Evolutionary conservation across 2,113 vertebrate species (phyloP), one percentile per base, ranked within the genome.

Genomic region (Carollia perspicillata): DNA sequence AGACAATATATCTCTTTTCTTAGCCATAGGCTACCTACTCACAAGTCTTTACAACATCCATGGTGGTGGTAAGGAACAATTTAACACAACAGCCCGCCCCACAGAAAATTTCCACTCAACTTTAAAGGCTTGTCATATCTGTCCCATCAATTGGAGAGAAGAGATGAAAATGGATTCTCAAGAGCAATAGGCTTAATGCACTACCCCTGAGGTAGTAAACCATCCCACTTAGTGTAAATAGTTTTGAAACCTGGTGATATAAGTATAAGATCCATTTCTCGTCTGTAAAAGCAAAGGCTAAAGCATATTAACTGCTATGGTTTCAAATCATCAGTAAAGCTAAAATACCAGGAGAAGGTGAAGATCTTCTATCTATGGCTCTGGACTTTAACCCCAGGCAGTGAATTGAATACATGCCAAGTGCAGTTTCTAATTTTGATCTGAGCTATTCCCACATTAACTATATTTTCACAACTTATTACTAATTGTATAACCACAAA

Each of bases 161-260:
- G 95, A 98, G 92, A 96, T 97, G 98, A 98, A 97, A 98, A 98
- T 97, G 95, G 97, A 97, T 97, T 98, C 96, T 98, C 93, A 87
- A 97, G 96, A 97, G 96, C 97, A 98, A 98, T 75, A 95, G 95
- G 96, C 97, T 97, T 98, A 98, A 97, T 97, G 96, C 90, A 97
- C 97, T 97, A 98, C 92, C 97, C 97, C 97, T 96, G 95, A 96
- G 97, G 97, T 97, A 97, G 97, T 97, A 97, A 97, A 97, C 95
- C 96, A 97, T 80, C 95, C 90, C 77, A 90, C 53, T 97, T 96
- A 97, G 96, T 93, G 96, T 86, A 97, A 97, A 97, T 94, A 92
- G 95, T 96, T 89, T 96, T 87, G 86, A 93, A 84, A 94, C 93
- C 22, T 93, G 86, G 94, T 96, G 74, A 96, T 97, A 84, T 95